Evolutionary conservation across 2,888 invertebrate genomes (phyloP), one percentile per base, ranked within the genome.

Genomic region (Drosophila picticornis): DNA sequence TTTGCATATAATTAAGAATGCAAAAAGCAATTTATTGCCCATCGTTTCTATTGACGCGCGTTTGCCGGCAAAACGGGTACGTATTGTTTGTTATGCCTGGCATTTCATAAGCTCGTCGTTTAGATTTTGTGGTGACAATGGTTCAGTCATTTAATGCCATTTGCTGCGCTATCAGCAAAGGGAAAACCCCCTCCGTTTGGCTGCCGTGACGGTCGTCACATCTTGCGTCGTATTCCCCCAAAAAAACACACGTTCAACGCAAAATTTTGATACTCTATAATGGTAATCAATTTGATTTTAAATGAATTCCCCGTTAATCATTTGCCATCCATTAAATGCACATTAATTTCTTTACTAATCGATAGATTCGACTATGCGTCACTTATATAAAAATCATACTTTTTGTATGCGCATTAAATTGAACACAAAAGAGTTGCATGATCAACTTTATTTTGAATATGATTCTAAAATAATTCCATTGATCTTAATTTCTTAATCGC

Each of bases 1-100:
- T 74, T 52, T 84, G 84, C 88, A 85, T 86, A 83, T 79, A 79
- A 90, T 88, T 87, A 89, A 74, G 75, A 77, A 88, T 83, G 90
- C 88, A 88, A 88, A 88, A 90, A 81, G 68, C 79, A 83, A 81
- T 77, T 68, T 76, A 62, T 75, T 50, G 64, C 56, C 72, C 65
- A 65, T 31, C 50, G 68, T 56, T 64, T 71, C 80, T 66, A 70
- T 74, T 68, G 70, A 72, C 73, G 76, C 59, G 62, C 59, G 55
- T 55, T 3, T 63, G 62, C 62, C 32, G 59, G 40, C 40, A 29
- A 55, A 19, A 36, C 16, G 36, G 9, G 62, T 31, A 36, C 31
- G 9, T 31, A 29, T 43, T 38, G 16, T 27, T 29, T 55, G 55
- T 7, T 34, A 19, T 40, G 36, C 43, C 51, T 61, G 61, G 48